Evolutionary conservation across 2,888 invertebrate species (phyloP).

Genomic region (Agriotes lineatus): DNA sequence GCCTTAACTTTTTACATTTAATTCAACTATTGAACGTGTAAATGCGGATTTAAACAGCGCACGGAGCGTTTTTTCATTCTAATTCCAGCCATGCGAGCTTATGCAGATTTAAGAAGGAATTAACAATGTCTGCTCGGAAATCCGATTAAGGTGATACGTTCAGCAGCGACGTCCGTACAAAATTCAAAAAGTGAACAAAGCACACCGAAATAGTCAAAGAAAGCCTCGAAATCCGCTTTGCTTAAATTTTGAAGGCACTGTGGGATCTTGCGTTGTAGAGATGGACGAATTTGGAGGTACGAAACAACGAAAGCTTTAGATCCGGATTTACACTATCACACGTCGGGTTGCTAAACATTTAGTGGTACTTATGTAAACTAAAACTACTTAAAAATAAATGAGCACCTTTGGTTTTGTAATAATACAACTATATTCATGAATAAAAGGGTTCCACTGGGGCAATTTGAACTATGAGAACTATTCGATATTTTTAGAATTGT

Average conservation of each 20-base stretch:
- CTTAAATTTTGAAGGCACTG: constrained; percentile 43
- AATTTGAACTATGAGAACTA: neutral
- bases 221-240: constrained; percentile 22
- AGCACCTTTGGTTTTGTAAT: constrained; percentile 64
- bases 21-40: constrained; percentile 35
- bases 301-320: constrained; percentile 28
- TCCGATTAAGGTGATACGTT: neutral
- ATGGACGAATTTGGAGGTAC: constrained; percentile 38
- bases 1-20: constrained; percentile 33
- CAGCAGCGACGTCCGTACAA: neutral
- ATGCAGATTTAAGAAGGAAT: neutral
- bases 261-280: constrained; percentile 39
- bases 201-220: constrained; percentile 22
- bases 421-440: constrained; percentile 46
- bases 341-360: constrained; percentile 29
- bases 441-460: constrained; percentile 6
- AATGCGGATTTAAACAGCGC: constrained; percentile 40
- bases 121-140: neutral
- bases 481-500: constrained; percentile 30
- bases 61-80: neutral
- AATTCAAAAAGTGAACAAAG: constrained; percentile 23
- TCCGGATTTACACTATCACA: constrained; percentile 44
- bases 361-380: constrained; percentile 47
- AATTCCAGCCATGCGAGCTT: no score
- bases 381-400: constrained; percentile 58